Evolutionary conservation across 2,888 invertebrate species (phyloP).

Genomic region (Melanophora roralis): DNA sequence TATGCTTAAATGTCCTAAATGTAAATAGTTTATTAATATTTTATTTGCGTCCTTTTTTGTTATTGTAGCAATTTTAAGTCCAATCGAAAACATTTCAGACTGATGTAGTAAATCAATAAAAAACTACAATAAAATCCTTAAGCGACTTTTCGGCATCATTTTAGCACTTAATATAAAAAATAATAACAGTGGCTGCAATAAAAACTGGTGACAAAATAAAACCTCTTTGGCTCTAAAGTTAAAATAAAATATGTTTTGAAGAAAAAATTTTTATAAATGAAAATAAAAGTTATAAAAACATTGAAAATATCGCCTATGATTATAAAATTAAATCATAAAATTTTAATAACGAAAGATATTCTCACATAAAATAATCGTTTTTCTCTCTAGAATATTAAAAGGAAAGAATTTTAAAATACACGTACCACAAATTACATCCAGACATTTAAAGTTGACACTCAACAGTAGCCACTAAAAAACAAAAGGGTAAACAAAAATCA

Average conservation of each 20-base stretch:
- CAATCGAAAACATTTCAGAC: constrained; percentile 16
- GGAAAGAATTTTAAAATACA: not conserved
- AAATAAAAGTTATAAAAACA: not conserved
- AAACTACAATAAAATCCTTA: constrained; percentile 20
- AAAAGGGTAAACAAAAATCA: constrained; percentile 7
- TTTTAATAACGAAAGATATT: not conserved
- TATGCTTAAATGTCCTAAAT: too few species aligned
- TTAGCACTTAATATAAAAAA: not conserved
- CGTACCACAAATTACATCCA: constrained; percentile 20
- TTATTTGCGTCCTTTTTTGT: too few species aligned
- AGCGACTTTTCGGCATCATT: constrained; percentile 20
- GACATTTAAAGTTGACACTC: not conserved
- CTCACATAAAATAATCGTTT: not conserved
- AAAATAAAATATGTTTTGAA: too few species aligned
- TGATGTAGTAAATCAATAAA: constrained; percentile 31
- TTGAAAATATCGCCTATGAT: constrained; percentile 29
- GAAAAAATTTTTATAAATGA: not conserved
- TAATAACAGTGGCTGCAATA: not conserved
- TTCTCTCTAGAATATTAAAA: not conserved
- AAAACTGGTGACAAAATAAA: constrained; percentile 53
- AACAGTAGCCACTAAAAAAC: not conserved
- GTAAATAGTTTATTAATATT: too few species aligned
- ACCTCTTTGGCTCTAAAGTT: not conserved
- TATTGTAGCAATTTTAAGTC: too few species aligned
- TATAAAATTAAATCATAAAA: constrained; percentile 46